Percentiles rank a stretch among this genome's conserved stretches.
Conservation (phyloP, 2,888 invertebrate species). For the Iphiclides podalirius region DNA sequence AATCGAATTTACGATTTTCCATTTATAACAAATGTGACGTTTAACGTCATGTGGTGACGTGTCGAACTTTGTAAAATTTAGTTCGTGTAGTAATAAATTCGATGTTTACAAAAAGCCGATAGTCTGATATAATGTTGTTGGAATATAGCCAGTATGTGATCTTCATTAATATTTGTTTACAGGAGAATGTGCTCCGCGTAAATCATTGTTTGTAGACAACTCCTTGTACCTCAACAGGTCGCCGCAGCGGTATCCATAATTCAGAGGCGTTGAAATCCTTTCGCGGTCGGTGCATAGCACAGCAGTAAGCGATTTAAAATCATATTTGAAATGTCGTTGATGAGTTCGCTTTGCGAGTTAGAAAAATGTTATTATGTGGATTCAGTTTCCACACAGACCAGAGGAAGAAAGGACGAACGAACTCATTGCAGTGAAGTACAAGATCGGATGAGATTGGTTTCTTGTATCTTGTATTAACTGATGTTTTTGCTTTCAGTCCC, state of each 20-base stretch:
- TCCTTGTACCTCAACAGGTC: conserved; percentile 37
- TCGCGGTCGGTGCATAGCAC: conserved; percentile 2
- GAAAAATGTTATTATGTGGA: no score
- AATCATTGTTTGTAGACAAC: conserved; percentile 42
- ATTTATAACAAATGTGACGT: no score
- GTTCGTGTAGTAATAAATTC: neutral
- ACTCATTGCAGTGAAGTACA: no score
- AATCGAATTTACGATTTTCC: neutral
- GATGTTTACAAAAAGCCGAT: conserved; percentile 9
- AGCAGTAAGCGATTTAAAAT: conserved; percentile 5
- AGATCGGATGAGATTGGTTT: no score
- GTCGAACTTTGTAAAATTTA: no score
- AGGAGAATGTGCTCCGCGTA: conserved; percentile 38
- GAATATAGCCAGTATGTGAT: conserved; percentile 32
- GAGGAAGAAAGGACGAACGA: no score
- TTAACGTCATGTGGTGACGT: no score
- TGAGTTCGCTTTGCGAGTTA: no score
- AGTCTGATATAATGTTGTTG: conserved; percentile 23
- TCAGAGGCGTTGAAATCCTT: conserved; percentile 44
- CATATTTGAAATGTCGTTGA: no score
- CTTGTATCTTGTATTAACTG: no score
- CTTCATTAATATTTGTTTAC: conserved; percentile 38
- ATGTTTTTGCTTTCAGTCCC: no score
- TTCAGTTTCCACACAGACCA: no score
- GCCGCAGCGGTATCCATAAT: conserved; percentile 45